Evolutionary conservation across 2,888 invertebrate species (phyloP).

Genomic region (Opisthograptis luteolata): DNA sequence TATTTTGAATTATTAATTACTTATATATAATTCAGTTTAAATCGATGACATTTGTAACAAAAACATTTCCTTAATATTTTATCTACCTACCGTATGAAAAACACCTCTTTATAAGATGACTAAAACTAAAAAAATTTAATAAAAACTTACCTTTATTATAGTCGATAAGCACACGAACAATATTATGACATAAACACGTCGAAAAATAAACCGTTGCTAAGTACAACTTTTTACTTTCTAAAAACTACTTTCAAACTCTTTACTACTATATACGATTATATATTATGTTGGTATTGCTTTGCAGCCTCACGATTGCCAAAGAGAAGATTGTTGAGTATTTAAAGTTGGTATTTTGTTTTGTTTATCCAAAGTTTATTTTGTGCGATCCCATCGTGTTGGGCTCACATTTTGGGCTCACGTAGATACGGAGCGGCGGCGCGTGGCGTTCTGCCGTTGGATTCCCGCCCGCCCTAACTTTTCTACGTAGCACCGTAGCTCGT

Average conservation of each 20-base stretch:
- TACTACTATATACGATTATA: constrained; percentile 35
- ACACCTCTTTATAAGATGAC: neutral
- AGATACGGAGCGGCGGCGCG: constrained; percentile 53
- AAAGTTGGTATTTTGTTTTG: constrained; percentile 28
- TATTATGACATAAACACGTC: constrained; percentile 40
- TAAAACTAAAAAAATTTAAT: neutral
- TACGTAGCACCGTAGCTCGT: constrained; percentile 36
- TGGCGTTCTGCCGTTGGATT: constrained; percentile 58
- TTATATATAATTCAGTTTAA: no score
- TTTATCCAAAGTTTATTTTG: constrained; percentile 41
- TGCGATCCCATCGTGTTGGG: constrained; percentile 43
- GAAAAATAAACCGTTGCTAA: constrained; percentile 38
- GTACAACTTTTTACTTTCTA: constrained; percentile 42
- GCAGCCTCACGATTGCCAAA: constrained; percentile 42
- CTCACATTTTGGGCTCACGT: constrained; percentile 47
- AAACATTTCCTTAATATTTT: no score
- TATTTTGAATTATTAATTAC: no score
- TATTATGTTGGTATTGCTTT: constrained; percentile 45
- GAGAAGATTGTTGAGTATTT: constrained; percentile 20
- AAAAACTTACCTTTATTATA: constrained; percentile 56
- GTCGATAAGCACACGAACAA: constrained; percentile 48
- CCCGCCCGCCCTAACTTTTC: constrained; percentile 54
- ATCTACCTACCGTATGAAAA: no score
- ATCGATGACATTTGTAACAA: no score
- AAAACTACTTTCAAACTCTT: constrained; percentile 51